A percentile compares a stretch with the other conserved stretches of the same genome.
Evolutionary conservation across 2,113 vertebrate genomes (phyloP).

Genomic region (Willisornis vidua): DNA sequence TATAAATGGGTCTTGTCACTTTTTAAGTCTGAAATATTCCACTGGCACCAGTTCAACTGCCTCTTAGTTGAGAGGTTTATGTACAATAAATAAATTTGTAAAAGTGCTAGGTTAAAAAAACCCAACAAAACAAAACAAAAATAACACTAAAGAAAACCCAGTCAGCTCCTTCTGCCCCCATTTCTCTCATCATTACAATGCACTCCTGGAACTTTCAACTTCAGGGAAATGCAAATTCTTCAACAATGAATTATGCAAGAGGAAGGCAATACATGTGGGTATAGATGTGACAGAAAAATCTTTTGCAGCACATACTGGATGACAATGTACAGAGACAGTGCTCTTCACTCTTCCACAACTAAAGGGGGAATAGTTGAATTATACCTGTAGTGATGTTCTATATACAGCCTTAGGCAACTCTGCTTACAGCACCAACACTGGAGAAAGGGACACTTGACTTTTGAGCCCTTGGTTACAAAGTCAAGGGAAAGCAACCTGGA

Average conservation of each 20-base stretch:
- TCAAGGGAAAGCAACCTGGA: not conserved
- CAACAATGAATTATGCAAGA: constrained; percentile 23
- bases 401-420: not conserved
- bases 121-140: not conserved
- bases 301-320: not conserved
- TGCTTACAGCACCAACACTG: not conserved
- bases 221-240: constrained; percentile 43
- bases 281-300: not conserved
- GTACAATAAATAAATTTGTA: constrained; percentile 13
- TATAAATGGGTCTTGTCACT: not conserved
- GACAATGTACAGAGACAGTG: not conserved
- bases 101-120: constrained; percentile 2
- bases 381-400: not conserved
- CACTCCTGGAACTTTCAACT: not conserved
- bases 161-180: not conserved
- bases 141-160: not conserved
- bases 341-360: not conserved
- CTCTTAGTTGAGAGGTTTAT: constrained; percentile 9
- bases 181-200: constrained; percentile 10
- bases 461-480: not conserved
- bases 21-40: constrained; percentile 11
- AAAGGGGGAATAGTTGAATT: not conserved
- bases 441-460: not conserved
- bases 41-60: constrained; percentile 13
- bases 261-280: not conserved